Conservation (phyloP, 2,888 invertebrate genomes). For the Coleophora deauratella region DNA sequence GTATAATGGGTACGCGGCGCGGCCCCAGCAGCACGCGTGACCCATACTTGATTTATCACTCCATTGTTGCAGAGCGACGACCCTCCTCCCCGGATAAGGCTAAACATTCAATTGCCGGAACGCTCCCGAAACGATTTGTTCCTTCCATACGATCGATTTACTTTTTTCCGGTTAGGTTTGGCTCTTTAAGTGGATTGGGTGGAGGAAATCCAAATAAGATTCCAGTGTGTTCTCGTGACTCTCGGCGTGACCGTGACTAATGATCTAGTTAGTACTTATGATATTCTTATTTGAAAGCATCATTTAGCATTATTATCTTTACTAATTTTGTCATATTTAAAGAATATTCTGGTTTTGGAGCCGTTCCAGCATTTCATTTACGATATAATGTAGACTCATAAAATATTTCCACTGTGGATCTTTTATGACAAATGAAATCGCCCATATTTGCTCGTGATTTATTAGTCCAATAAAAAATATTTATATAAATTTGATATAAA, state of each 20-base stretch:
- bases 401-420: no score
- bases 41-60: slow-evolving; percentile 72
- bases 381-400: no score
- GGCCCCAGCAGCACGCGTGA: slow-evolving; percentile 38
- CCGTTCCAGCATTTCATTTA: no score
- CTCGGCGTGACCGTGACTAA: no score
- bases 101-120: slow-evolving; percentile 70
- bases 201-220: background rate
- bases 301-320: no score
- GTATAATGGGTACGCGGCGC: slow-evolving; percentile 28
- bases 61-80: slow-evolving; percentile 65
- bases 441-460: no score
- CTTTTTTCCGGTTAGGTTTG: slow-evolving; percentile 39
- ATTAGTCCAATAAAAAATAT: no score
- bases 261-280: background rate
- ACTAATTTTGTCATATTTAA: no score
- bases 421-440: no score
- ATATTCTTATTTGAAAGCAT: no score
- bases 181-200: slow-evolving; percentile 21
- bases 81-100: slow-evolving; percentile 64
- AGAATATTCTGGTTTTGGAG: no score
- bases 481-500: no score
- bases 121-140: slow-evolving; percentile 65
- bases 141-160: slow-evolving; percentile 55
- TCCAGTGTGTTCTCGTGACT: background rate